These are phyloP conservation scores for Sylvicola cinctus DNA, from an alignment of 2,888 invertebrate species.

Conservation along the genomic window DNA sequence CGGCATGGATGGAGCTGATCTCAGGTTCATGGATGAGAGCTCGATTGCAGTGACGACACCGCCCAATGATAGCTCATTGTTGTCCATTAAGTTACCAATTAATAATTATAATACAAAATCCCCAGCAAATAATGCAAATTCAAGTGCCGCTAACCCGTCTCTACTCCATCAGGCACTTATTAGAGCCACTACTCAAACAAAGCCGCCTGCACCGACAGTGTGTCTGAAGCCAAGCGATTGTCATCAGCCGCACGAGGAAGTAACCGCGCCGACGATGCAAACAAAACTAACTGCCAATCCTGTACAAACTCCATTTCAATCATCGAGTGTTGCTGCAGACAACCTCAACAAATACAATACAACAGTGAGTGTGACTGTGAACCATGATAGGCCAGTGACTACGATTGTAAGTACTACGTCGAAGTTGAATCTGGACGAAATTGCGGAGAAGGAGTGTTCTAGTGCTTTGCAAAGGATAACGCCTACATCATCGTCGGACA, in stretches of 20 bases:
- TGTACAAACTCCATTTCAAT: conserved; percentile 20
- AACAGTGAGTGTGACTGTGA: conserved; percentile 42
- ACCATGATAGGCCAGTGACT: conserved; percentile 35
- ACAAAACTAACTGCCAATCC: conserved; percentile 19
- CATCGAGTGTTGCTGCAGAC: conserved; percentile 4
- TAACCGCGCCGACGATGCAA: conserved; percentile 23
- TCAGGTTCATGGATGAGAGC: conserved; percentile 82
- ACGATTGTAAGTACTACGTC: conserved; percentile 30
- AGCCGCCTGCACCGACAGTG: conserved; percentile 21
- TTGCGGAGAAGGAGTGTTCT: conserved; percentile 9
- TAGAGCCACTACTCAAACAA: conserved; percentile 38
- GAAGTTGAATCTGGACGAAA: conserved; percentile 11
- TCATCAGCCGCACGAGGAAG: conserved; percentile 2
- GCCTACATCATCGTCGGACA: conserved; percentile 1
- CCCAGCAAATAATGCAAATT: conserved; percentile 24
- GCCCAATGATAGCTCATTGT: conserved; percentile 54
- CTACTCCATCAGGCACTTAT: conserved; percentile 53
- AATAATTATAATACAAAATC: conserved; percentile 39
- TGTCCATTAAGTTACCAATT: conserved; percentile 37
- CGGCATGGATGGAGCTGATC: conserved; percentile 66
- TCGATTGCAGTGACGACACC: conserved; percentile 64
- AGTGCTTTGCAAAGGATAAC: not conserved
- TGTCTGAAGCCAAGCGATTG: conserved; percentile 8
- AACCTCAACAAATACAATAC: conserved; percentile 43
- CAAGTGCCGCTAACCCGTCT: conserved; percentile 34